phyloP scores from a whole-genome alignment of 2,113 vertebrate species.

The Azemiops feae region DNA sequence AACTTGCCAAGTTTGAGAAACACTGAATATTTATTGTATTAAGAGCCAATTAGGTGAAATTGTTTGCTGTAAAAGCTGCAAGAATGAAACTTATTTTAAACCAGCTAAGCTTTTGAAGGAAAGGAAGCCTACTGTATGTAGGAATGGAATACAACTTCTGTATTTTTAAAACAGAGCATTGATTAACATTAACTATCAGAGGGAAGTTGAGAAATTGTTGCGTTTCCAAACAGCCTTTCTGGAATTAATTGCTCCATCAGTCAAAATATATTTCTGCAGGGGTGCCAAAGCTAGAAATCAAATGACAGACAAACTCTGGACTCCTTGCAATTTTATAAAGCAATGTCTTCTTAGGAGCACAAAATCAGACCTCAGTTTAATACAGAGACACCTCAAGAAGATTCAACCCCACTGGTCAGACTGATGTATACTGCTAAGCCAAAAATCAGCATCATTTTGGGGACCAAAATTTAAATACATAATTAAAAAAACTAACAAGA shows the following conservation, averaged over 20 bases:
- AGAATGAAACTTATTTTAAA: not conserved
- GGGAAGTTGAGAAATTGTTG: not conserved
- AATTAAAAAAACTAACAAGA: not conserved
- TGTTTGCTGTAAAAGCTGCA: not conserved
- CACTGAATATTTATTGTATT: not conserved
- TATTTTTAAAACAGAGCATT: not conserved
- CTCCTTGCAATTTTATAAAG: fast-evolving
- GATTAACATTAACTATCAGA: not conserved
- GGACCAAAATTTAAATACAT: not conserved
- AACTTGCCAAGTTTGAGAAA: not conserved
- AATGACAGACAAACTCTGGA: fast-evolving
- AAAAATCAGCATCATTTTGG: not conserved
- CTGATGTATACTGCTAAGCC: not conserved
- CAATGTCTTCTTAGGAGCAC: not conserved
- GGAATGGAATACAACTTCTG: not conserved
- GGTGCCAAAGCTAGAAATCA: not conserved
- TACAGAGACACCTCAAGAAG: not conserved
- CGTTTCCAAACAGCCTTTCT: not conserved
- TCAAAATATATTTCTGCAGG: not conserved
- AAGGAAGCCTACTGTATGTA: not conserved
- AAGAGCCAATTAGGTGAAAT: not conserved
- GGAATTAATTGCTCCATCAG: not conserved
- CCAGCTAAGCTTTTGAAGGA: not conserved
- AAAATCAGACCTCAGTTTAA: not conserved
- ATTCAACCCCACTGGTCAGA: not conserved